These are phyloP conservation scores for Astreopora myriophthalma DNA, from an alignment of 64 coral and sea anemone genomes.

Conservation along the genomic window DNA sequence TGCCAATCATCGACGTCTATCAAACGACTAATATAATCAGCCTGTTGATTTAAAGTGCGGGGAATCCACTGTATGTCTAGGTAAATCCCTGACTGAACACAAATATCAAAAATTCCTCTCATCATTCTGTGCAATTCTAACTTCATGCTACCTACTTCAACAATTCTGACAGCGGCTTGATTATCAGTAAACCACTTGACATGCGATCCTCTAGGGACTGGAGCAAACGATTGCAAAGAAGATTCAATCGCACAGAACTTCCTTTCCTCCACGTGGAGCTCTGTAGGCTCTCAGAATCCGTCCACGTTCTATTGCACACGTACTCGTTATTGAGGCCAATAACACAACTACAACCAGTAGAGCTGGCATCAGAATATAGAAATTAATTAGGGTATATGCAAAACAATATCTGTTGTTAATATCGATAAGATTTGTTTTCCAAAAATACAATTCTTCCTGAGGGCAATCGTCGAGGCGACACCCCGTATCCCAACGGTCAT, in stretches of 20 bases:
- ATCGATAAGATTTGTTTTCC: not conserved
- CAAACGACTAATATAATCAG: no score
- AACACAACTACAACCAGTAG: constrained; percentile 23
- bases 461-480: constrained; percentile 21
- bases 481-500: not conserved
- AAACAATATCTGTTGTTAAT: not conserved
- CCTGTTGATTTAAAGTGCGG: no score
- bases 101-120: no score
- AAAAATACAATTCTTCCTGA: constrained; percentile 29
- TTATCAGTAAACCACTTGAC: no score
- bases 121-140: no score
- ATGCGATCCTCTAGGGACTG: no score
- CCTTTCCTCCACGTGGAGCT: constrained; percentile 37
- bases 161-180: no score
- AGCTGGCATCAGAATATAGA: constrained; percentile 46
- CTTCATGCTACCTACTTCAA: no score
- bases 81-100: no score
- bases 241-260: not conserved
- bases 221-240: not conserved
- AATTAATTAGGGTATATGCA: not conserved
- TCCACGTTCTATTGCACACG: constrained; percentile 39
- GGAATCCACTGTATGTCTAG: no score
- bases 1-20: no score
- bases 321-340: constrained; percentile 8
- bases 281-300: not conserved